Base-by-base conservation (phyloP, 2,113 vertebrate genomes). In the Calyptomena viridis region DNA sequence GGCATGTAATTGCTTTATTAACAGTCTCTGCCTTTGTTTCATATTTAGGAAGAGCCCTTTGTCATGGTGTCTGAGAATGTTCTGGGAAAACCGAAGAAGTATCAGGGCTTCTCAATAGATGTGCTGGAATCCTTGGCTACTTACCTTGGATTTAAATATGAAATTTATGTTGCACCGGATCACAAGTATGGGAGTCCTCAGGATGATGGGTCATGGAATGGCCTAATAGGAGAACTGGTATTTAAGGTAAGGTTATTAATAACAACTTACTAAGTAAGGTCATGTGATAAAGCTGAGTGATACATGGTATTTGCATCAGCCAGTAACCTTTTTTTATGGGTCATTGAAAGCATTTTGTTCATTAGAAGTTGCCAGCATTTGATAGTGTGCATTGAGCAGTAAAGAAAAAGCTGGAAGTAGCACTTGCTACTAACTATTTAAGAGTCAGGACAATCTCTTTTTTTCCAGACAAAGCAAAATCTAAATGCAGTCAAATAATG, bases 11-110 rank as follows among this genome's bases (percentile, higher is more conserved):
- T 89, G 4, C 46, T 84, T 79, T 96, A 37, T 63, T 88, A 87
- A 87, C 76, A 10, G n/a, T 44, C 68, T 24, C 67, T 3, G 89
- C 42, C 35, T 94, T 91, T 92, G 27, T 40, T 93, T 82, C 93
- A 53, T 90, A 0, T 98, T 23, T 94, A 99, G 99, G 99, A 99
- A 98, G 99, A 99, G 95, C 99, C 99, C 27, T 99, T 99, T 89
- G 99, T 99, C 78, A 99, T 99, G 99, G 99, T 99, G 69, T 99
- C 99, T 28, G 99, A 99, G 97, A 99, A 99, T 66, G 99, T 99
- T 64, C 94, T 99, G 95, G 99, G 99, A 52, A 99, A 99, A 93
- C 99, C 99, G 1, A 99, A 99, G 98, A 99, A 99, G 96, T 99
- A 99, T 95, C 99, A 99, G 77, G 99, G 99, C 50, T 99, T 98